Conservation (phyloP, 2,797 vertebrate species). For the Caiman crocodilus region DNA sequence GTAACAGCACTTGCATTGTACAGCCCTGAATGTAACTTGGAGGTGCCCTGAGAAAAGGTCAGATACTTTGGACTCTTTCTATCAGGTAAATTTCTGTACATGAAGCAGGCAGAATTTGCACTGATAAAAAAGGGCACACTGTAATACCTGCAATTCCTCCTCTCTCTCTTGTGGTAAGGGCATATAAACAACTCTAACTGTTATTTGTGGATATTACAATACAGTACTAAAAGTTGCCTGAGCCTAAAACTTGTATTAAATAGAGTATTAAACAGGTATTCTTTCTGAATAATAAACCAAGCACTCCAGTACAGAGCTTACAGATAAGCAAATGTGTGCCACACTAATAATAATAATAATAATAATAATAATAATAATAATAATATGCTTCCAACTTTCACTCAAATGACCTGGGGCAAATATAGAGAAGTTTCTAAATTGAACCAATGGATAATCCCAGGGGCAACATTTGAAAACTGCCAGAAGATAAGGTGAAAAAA, state of each 20-base stretch:
- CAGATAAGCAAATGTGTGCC: neutral
- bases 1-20: constrained; percentile 36
- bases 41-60: constrained; percentile 49
- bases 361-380: neutral
- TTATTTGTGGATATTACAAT: neutral
- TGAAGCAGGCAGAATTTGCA: constrained; percentile 33
- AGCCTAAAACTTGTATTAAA: neutral
- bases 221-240: neutral
- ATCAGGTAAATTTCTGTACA: constrained; percentile 44
- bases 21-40: constrained; percentile 18
- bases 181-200: constrained; percentile 1
- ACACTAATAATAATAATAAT: too few relatives aligned
- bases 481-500: constrained; percentile 25
- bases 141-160: constrained; percentile 15
- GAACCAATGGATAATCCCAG: constrained; percentile 29
- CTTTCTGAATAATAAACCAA: constrained; percentile 26
- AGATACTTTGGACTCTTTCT: constrained; percentile 72
- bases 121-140: constrained; percentile 30
- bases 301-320: constrained; percentile 6
- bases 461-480: neutral
- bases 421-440: constrained; percentile 28
- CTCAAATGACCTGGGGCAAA: constrained; percentile 13
- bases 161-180: neutral
- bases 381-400: constrained; percentile 34
- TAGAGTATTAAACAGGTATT: neutral